A percentile compares a stretch with the other conserved stretches of the same genome.
phyloP scores from a whole-genome alignment of 2,113 vertebrate species.

The Scalopus aquaticus region DNA sequence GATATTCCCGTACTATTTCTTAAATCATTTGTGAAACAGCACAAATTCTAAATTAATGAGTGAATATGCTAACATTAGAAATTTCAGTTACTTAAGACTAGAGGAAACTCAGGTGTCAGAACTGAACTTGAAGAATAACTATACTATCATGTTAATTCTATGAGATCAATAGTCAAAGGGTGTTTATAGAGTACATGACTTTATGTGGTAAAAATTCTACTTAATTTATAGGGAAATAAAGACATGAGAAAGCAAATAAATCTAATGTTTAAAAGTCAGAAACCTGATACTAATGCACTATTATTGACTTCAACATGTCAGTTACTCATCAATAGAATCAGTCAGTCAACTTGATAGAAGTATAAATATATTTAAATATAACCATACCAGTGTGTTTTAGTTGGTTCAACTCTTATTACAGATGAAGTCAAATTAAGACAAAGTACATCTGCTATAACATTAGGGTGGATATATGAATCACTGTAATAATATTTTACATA shows the following conservation, averaged over 20 bases:
- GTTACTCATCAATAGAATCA: constrained; percentile 11
- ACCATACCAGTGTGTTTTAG: constrained; percentile 28
- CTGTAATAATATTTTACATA: constrained; percentile 72
- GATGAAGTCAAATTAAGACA: constrained; percentile 51
- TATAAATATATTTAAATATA: constrained; percentile 42
- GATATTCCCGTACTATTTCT: not conserved
- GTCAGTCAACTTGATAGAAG: not conserved
- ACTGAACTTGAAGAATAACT: not conserved
- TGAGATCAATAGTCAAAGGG: not conserved
- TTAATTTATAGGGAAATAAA: constrained; percentile 24
- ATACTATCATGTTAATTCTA: not conserved
- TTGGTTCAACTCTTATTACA: constrained; percentile 62
- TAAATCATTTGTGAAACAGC: constrained; percentile 23
- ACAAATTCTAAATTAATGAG: constrained; percentile 1
- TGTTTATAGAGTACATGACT: not conserved
- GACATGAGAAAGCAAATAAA: constrained; percentile 23
- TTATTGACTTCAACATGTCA: not conserved
- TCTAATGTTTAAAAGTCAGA: constrained; percentile 33
- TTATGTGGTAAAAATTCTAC: not conserved
- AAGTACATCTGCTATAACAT: constrained; percentile 65
- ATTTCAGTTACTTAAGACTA: not conserved
- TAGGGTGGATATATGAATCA: constrained; percentile 64
- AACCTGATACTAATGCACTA: constrained; percentile 6
- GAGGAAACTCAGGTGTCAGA: not conserved
- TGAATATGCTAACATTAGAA: not conserved